phyloP scores from a whole-genome alignment of 2,797 vertebrate species.

The Cuniculus paca region DNA sequence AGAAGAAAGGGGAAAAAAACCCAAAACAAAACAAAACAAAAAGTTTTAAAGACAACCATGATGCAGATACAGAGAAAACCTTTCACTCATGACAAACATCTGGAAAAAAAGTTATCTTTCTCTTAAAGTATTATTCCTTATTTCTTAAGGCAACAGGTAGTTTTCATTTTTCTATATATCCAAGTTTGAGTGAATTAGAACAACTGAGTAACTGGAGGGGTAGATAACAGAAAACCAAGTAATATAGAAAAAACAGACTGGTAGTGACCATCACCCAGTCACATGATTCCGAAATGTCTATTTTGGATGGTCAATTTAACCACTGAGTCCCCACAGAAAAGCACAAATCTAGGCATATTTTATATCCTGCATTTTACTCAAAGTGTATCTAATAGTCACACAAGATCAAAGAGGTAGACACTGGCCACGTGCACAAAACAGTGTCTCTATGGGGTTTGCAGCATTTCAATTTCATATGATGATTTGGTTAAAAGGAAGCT shows the following conservation, averaged over 20 bases:
- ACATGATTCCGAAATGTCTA: background rate
- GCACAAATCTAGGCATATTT: background rate
- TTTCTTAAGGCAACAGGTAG: conserved; percentile 25
- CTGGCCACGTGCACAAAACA: background rate
- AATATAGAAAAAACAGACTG: background rate
- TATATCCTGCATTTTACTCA: conserved; percentile 2
- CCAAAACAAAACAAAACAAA: background rate
- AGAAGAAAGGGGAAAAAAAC: background rate
- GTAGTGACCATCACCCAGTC: background rate
- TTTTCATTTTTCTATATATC: conserved; percentile 3
- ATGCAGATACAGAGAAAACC: background rate
- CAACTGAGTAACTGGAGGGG: background rate
- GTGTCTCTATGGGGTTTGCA: background rate
- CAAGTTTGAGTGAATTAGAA: background rate
- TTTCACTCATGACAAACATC: background rate
- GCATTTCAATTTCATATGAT: background rate
- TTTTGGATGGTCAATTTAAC: background rate
- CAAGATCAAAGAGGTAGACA: background rate
- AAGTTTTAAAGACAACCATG: background rate
- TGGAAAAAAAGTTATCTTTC: conserved; percentile 35
- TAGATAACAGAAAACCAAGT: background rate
- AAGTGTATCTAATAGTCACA: background rate
- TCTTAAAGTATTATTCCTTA: conserved; percentile 51
- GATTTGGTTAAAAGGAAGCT: background rate
- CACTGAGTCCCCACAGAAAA: background rate